These are phyloP conservation scores for Ephestia elutella DNA, from an alignment of 1,140 invertebrate species.

Conservation along the genomic window DNA sequence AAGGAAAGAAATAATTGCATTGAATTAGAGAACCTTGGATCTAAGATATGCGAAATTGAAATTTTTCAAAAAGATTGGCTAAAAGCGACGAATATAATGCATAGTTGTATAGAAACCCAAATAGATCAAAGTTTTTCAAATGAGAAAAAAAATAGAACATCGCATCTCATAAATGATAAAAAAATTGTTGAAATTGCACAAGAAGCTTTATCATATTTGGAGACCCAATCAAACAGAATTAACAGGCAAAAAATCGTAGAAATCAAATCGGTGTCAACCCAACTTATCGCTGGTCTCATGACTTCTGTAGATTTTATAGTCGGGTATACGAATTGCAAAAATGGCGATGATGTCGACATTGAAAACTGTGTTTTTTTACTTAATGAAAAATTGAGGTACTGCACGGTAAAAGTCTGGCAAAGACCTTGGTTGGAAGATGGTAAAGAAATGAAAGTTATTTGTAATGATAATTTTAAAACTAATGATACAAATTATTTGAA, in stretches of 20 bases:
- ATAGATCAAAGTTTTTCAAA: constrained; percentile 31
- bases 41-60: constrained; percentile 42
- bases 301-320: constrained; percentile 70
- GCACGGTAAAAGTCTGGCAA: constrained; percentile 76
- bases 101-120: constrained; percentile 33
- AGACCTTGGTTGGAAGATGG: constrained; percentile 76
- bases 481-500: constrained; percentile 5
- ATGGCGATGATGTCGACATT: constrained; percentile 23
- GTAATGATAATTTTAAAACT: constrained; percentile 41
- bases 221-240: constrained; percentile 40
- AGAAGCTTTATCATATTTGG: constrained; percentile 40
- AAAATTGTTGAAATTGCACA: constrained; percentile 35
- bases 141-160: constrained; percentile 8
- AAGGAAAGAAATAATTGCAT: constrained; percentile 35
- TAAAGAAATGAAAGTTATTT: constrained; percentile 62
- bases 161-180: constrained; percentile 26
- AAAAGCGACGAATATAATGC: constrained; percentile 34
- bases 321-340: constrained; percentile 67
- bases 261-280: constrained; percentile 37
- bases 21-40: constrained; percentile 28
- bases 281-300: constrained; percentile 43
- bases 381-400: constrained; percentile 51
- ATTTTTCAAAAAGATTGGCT: constrained; percentile 37
- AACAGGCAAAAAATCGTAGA: constrained; percentile 45
- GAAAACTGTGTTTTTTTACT: constrained; percentile 36